Percentiles rank a stretch among this genome's conserved stretches.
phyloP scores from a whole-genome alignment of 2,113 vertebrate species.

The Colistium nudipinnis region DNA sequence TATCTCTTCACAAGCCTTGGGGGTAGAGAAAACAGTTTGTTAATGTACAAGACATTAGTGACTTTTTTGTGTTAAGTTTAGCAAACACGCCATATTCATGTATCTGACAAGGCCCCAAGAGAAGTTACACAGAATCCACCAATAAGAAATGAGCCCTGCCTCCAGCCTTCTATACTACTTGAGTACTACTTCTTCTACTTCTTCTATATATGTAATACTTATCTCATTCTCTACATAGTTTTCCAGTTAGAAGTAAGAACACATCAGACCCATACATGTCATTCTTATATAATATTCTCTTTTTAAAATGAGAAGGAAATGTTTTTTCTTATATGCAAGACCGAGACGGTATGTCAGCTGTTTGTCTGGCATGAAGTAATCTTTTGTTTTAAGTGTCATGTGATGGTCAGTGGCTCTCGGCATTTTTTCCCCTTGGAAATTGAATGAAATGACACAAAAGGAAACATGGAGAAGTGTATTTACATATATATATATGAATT shows the following conservation, averaged over 20 bases:
- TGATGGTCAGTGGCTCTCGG: background rate
- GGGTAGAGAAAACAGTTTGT: constrained; percentile 47
- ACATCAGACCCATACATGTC: background rate
- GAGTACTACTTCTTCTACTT: background rate
- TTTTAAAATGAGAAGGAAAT: constrained; percentile 28
- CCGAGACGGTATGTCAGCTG: constrained; percentile 29
- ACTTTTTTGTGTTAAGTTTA: constrained; percentile 13
- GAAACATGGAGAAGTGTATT: too few species aligned
- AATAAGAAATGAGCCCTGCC: constrained; percentile 39
- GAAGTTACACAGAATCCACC: constrained; percentile 29
- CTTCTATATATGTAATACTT: too few species aligned
- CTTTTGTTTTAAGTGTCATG: background rate
- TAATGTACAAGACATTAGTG: constrained; percentile 33
- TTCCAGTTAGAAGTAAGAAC: background rate
- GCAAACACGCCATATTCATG: background rate
- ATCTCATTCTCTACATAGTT: background rate
- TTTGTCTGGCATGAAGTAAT: background rate
- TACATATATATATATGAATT: too few species aligned
- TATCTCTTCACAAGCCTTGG: too few species aligned
- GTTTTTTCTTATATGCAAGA: constrained; percentile 4
- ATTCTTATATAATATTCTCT: background rate
- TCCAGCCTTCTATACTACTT: constrained; percentile 1
- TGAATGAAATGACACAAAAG: too few species aligned
- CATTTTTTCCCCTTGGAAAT: too few species aligned
- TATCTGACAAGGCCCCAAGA: constrained; percentile 13